phyloP scores from a whole-genome alignment of 1,140 invertebrate species.

The Pogonus chalceus region DNA sequence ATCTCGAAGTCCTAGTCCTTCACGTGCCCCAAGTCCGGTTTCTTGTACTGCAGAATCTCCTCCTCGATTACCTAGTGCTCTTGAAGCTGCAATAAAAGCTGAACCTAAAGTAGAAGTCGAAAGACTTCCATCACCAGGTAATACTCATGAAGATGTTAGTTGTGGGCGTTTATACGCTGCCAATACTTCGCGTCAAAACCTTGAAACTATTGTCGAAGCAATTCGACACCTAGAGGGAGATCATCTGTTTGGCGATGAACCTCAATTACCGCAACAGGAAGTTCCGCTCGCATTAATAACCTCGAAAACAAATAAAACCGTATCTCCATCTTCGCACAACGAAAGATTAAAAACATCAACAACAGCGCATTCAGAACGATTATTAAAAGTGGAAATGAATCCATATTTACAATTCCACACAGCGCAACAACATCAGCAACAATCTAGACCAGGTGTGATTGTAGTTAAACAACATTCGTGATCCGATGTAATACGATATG shows the following conservation, averaged over 20 bases:
- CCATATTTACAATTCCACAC: conserved; percentile 51
- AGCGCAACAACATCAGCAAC: conserved; percentile 37
- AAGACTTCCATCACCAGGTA: conserved; percentile 48
- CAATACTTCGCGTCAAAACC: conserved; percentile 80
- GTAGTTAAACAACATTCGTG: conserved; percentile 73
- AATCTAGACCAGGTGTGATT: conserved; percentile 74
- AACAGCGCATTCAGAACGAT: conserved; percentile 26
- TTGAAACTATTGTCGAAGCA: conserved; percentile 96
- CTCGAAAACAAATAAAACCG: conserved; percentile 56
- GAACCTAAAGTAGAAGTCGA: conserved; percentile 79
- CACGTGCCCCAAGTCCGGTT: conserved; percentile 36
- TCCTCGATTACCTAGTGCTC: conserved; percentile 49
- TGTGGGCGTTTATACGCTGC: conserved; percentile 58
- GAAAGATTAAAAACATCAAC: conserved; percentile 7
- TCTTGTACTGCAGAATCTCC: conserved; percentile 25
- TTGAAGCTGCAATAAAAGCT: conserved; percentile 77
- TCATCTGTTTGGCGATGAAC: conserved; percentile 72
- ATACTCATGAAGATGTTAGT: conserved; percentile 42
- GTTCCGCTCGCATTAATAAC: conserved; percentile 62
- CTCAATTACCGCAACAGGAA: conserved; percentile 41
- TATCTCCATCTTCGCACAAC: conserved; percentile 16
- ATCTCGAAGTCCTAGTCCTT: conserved; percentile 41
- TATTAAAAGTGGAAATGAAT: conserved; percentile 51
- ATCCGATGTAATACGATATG: conserved; percentile 32
- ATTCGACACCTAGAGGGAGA: conserved; percentile 94